Percentiles rank a stretch among this genome's conserved stretches.
Conservation (phyloP, 2,113 vertebrate species). For the Prionailurus viverrinus region DNA sequence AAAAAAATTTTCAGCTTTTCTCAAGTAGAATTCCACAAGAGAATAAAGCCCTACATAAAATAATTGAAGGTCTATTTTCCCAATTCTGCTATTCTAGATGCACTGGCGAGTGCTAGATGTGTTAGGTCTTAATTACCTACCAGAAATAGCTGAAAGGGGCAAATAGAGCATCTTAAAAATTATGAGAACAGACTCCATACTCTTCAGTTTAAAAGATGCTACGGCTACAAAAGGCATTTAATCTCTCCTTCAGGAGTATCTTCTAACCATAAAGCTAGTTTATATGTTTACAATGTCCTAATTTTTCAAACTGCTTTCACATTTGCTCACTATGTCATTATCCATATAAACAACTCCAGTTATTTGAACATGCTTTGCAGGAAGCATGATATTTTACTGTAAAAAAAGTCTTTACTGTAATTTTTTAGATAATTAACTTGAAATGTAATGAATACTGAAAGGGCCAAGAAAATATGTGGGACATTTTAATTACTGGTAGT, state of each 20-base stretch:
- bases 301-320: constrained; percentile 40
- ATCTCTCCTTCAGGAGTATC: background rate
- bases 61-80: background rate
- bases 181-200: background rate
- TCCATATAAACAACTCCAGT: background rate
- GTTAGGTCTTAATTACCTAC: background rate
- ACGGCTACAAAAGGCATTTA: background rate
- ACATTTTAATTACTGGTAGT: background rate
- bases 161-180: background rate
- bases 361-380: background rate
- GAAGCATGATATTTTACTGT: background rate
- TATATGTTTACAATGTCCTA: background rate
- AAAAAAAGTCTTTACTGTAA: background rate
- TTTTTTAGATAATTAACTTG: constrained; percentile 27
- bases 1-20: background rate
- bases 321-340: background rate
- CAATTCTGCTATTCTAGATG: background rate
- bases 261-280: background rate
- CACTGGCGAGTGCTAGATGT: background rate
- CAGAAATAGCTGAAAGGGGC: background rate
- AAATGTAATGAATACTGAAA: background rate
- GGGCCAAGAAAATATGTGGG: background rate
- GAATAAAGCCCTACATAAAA: constrained; percentile 17
- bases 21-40: background rate
- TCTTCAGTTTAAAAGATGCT: constrained; percentile 31